A percentile compares a stretch with the other conserved stretches of the same genome.
phyloP scores from a whole-genome alignment of 2,888 invertebrate genomes.

The Polyommatus icarus region DNA sequence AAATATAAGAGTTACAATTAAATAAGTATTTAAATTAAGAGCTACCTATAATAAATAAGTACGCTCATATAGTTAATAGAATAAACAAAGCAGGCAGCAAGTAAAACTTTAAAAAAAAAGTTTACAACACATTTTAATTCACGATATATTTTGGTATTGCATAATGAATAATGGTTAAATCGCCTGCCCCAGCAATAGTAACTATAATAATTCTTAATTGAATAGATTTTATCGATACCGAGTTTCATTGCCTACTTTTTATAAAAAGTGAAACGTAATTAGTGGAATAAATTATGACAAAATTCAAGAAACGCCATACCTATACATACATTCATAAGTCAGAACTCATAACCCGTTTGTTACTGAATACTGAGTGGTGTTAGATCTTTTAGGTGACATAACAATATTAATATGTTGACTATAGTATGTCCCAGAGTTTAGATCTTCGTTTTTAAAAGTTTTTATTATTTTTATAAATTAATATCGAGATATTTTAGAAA shows the following conservation, averaged over 20 bases:
- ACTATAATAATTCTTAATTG: not conserved
- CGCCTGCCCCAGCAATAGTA: not conserved
- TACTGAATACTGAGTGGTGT: not conserved
- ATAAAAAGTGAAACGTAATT: constrained; percentile 7
- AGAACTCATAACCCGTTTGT: constrained; percentile 25
- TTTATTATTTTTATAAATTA: too few relatives aligned
- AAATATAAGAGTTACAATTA: too few relatives aligned
- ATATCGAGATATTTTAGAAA: too few relatives aligned
- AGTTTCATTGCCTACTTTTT: constrained; percentile 12
- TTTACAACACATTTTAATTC: not conserved
- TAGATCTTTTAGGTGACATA: not conserved
- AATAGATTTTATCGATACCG: constrained; percentile 17
- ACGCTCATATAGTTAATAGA: too few relatives aligned
- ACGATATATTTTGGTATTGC: not conserved
- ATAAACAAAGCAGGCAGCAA: too few relatives aligned
- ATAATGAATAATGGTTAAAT: not conserved
- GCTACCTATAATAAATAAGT: too few relatives aligned
- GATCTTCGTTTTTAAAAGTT: too few relatives aligned
- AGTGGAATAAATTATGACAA: constrained; percentile 26
- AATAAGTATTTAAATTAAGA: too few relatives aligned
- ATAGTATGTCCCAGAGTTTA: too few relatives aligned
- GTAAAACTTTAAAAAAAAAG: not conserved
- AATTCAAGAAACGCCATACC: not conserved
- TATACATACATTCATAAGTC: constrained; percentile 2
- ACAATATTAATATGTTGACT: not conserved